Conservation (phyloP, 1,140 invertebrate genomes). For the Anastrepha obliqua region DNA sequence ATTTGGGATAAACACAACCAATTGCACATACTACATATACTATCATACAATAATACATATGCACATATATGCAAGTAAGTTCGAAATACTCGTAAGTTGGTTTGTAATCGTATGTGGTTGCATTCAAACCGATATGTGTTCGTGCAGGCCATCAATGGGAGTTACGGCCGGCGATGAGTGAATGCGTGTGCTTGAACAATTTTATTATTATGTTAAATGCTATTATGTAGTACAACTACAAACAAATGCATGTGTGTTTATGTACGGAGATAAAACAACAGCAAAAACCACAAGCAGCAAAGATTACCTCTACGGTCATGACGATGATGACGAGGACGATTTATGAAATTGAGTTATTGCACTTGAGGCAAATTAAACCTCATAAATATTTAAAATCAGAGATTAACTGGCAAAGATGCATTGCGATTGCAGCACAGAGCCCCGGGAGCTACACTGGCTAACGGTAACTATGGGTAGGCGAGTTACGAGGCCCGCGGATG, state of each 20-base stretch:
- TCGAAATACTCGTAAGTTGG: neutral
- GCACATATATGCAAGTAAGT: neutral
- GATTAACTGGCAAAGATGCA: conserved; percentile 50
- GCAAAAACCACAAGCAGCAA: neutral
- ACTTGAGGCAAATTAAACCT: conserved; percentile 74
- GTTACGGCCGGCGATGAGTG: neutral
- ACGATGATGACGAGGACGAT: conserved; percentile 18
- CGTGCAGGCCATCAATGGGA: neutral
- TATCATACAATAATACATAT: neutral
- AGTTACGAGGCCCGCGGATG: neutral
- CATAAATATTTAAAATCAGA: conserved; percentile 72
- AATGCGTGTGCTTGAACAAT: conserved; percentile 47
- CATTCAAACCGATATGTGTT: neutral
- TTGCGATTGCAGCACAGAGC: neutral
- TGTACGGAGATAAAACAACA: neutral
- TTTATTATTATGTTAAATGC: conserved; percentile 49
- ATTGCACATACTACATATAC: neutral
- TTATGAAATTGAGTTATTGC: conserved; percentile 73
- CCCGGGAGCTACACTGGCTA: neutral
- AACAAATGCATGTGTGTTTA: neutral
- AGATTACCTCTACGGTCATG: neutral
- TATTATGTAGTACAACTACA: conserved; percentile 1
- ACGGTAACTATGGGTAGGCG: neutral
- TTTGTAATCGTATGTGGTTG: neutral
- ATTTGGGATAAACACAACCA: neutral